Evolutionary conservation across 2,113 vertebrate species (phyloP).

Genomic region (Melanocharis versteri): DNA sequence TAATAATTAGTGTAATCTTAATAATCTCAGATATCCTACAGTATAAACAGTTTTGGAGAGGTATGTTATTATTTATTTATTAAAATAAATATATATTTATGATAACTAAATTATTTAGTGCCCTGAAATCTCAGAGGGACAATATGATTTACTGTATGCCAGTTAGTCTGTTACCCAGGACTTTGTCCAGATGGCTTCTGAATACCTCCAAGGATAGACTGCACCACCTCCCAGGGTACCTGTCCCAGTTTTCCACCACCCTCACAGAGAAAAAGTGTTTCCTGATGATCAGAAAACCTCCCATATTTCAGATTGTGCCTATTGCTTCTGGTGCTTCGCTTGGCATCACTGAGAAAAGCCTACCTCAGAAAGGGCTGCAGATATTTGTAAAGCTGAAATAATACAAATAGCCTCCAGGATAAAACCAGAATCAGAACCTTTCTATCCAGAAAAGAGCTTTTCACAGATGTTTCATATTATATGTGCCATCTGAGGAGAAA

Average conservation of each 20-base stretch:
- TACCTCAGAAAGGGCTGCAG: background rate
- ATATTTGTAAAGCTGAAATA: background rate
- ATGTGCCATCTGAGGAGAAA: background rate
- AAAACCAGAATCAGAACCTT: background rate
- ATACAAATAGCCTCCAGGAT: background rate
- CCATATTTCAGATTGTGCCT: background rate
- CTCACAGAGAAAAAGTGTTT: background rate
- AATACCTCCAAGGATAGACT: background rate
- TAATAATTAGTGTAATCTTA: background rate
- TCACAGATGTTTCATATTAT: background rate
- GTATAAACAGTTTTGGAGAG: background rate
- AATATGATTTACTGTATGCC: background rate
- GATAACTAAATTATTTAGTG: background rate
- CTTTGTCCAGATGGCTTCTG: background rate
- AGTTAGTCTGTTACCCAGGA: background rate
- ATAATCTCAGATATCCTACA: background rate
- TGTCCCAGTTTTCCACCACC: background rate
- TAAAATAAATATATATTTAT: background rate
- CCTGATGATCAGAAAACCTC: background rate
- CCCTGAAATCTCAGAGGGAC: background rate
- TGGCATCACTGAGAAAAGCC: background rate
- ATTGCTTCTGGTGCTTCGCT: background rate
- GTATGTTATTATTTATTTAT: background rate
- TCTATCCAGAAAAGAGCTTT: background rate
- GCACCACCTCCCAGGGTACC: background rate